Evolutionary conservation across 2,888 invertebrate genomes (phyloP).

Genomic region (Cryptosula pallasiana): DNA sequence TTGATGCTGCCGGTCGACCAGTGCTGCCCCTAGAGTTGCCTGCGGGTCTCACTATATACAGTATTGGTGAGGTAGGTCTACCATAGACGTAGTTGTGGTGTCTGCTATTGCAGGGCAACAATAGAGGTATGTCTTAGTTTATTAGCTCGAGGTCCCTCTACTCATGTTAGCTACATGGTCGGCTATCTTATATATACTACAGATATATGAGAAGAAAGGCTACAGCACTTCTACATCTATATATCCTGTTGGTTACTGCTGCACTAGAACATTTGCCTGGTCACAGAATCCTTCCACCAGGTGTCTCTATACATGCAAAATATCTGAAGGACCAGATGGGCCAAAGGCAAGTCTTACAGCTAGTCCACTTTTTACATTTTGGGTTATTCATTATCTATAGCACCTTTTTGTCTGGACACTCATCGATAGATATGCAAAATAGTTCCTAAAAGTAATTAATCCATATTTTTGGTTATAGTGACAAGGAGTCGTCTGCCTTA

Average conservation of each 20-base stretch:
- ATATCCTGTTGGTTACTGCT: slow-evolving; percentile 72
- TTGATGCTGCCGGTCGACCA: slow-evolving; percentile 65
- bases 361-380: too few relatives aligned
- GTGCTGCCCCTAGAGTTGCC: slow-evolving; percentile 68
- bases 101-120: too few relatives aligned
- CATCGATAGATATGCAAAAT: not conserved
- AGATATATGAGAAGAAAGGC: slow-evolving; percentile 59
- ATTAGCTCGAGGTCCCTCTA: too few relatives aligned
- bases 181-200: too few relatives aligned
- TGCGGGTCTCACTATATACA: slow-evolving; percentile 65
- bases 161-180: too few relatives aligned
- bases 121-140: too few relatives aligned
- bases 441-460: not conserved
- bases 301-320: slow-evolving; percentile 74
- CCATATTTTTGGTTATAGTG: too few relatives aligned
- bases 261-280: slow-evolving; percentile 70
- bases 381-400: not conserved
- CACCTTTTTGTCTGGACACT: not conserved
- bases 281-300: slow-evolving; percentile 65
- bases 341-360: slow-evolving; percentile 59
- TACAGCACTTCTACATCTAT: slow-evolving; percentile 70
- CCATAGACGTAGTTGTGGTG: too few relatives aligned
- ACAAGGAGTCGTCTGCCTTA: too few relatives aligned
- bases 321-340: slow-evolving; percentile 66
- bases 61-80: slow-evolving; percentile 64